Percentiles rank a stretch among this genome's conserved stretches.
phyloP scores from a whole-genome alignment of 2,113 vertebrate species.

The Istiophorus platypterus region DNA sequence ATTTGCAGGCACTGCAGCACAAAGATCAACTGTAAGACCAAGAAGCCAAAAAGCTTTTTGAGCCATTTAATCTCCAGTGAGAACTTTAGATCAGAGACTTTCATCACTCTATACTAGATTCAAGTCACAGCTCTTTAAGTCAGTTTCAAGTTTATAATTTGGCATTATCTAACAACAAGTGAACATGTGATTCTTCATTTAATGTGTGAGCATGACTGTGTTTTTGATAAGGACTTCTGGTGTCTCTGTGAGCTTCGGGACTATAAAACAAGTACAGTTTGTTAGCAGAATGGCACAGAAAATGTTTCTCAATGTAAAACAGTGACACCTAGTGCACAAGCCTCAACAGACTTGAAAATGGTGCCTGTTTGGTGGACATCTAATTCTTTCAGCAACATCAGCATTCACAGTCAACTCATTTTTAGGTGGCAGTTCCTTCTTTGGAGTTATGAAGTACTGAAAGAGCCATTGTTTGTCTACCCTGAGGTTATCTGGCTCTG shows the following conservation, averaged over 20 bases:
- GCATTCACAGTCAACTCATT: not conserved
- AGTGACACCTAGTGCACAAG: slow-evolving; percentile 51
- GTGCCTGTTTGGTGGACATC: not conserved
- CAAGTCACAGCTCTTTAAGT: not conserved
- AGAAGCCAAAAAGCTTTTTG: slow-evolving; percentile 48
- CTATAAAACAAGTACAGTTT: not conserved
- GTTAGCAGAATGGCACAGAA: not conserved
- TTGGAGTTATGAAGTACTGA: slow-evolving; percentile 6
- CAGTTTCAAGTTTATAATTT: not conserved
- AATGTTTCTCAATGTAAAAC: slow-evolving; percentile 31
- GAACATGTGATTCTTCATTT: slow-evolving; percentile 13
- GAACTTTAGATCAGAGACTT: slow-evolving; percentile 24
- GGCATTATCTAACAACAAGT: not conserved
- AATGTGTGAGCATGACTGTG: not conserved
- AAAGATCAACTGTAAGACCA: slow-evolving; percentile 48
- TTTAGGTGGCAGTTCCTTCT: not conserved
- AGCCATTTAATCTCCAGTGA: slow-evolving; percentile 28
- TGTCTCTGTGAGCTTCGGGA: not conserved
- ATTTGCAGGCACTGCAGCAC: slow-evolving; percentile 49
- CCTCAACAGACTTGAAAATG: not conserved
- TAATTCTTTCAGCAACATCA: not conserved
- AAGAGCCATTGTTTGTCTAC: not conserved
- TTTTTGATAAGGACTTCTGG: not conserved
- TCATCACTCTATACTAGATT: not conserved
- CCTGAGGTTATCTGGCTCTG: not conserved